These are phyloP conservation scores for Leucoraja ocellata DNA, from an alignment of 2,797 vertebrate genomes.

Conservation along the genomic window DNA sequence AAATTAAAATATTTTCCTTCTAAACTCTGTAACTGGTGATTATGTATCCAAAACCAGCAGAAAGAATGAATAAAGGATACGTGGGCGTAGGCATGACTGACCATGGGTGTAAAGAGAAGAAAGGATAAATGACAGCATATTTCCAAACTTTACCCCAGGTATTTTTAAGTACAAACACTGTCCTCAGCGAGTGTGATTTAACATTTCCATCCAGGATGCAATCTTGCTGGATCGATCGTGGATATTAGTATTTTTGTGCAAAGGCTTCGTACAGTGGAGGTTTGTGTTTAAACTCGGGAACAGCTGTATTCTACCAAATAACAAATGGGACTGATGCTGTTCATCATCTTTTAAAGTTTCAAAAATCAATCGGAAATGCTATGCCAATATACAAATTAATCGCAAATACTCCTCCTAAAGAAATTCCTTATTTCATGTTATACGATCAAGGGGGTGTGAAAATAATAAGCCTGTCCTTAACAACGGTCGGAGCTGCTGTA, in stretches of 20 bases:
- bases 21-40: not conserved
- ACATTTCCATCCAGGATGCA: not conserved
- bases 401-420: not conserved
- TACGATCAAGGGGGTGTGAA: no score
- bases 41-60: not conserved
- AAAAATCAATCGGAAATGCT: not conserved
- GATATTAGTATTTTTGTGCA: constrained; percentile 53
- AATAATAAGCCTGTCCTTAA: no score
- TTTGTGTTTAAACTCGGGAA: constrained; percentile 60
- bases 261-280: constrained; percentile 48
- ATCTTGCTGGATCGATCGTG: not conserved
- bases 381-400: not conserved
- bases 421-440: not conserved
- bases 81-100: no score
- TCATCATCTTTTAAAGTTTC: not conserved
- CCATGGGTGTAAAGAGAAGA: no score
- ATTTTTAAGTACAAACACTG: not conserved
- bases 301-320: constrained; percentile 61
- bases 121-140: not conserved
- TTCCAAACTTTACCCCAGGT: not conserved
- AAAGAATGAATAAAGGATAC: not conserved
- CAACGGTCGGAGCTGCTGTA: no score
- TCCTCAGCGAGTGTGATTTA: not conserved
- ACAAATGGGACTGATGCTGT: not conserved
- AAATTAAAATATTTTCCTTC: not conserved